Evolutionary conservation across 2,888 invertebrate genomes (phyloP).

Genomic region (Periphyllus acericola): DNA sequence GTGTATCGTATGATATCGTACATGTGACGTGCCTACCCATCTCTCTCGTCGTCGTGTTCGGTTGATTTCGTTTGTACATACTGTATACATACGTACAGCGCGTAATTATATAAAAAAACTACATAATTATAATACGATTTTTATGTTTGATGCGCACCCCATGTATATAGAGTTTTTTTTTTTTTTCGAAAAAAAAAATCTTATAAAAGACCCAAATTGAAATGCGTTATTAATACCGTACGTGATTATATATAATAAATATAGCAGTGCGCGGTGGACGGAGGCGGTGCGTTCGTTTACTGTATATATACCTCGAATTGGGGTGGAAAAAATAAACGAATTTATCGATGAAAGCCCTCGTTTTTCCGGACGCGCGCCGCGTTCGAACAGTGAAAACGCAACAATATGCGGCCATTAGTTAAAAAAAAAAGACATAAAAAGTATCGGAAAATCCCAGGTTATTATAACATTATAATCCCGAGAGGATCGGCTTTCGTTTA

Average conservation of each 20-base stretch:
- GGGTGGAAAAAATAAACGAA: conserved; percentile 45
- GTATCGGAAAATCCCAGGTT: not conserved
- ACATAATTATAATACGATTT: conserved; percentile 7
- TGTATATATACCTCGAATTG: conserved; percentile 14
- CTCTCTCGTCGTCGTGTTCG: too few relatives aligned
- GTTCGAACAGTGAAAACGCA: not conserved
- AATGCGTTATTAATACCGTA: conserved; percentile 18
- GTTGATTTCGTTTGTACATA: too few relatives aligned
- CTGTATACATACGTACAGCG: not conserved
- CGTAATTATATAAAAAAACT: conserved; percentile 1
- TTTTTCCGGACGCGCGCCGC: not conserved
- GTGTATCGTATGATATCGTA: not conserved
- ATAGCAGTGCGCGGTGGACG: not conserved
- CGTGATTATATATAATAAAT: not conserved
- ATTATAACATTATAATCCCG: not conserved
- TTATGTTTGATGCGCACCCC: conserved; percentile 23
- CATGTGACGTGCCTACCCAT: not conserved
- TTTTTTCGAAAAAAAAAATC: conserved; percentile 6
- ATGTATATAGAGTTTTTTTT: not conserved
- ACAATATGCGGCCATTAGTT: not conserved
- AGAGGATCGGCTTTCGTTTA: conserved; percentile 17
- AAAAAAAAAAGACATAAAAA: not conserved
- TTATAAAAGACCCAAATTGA: conserved; percentile 35
- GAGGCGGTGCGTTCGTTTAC: not conserved
- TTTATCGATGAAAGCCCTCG: conserved; percentile 14